Percentiles rank a stretch among this genome's conserved stretches.
Conservation (phyloP, 2,888 invertebrate species). For the Amiota communis region DNA sequence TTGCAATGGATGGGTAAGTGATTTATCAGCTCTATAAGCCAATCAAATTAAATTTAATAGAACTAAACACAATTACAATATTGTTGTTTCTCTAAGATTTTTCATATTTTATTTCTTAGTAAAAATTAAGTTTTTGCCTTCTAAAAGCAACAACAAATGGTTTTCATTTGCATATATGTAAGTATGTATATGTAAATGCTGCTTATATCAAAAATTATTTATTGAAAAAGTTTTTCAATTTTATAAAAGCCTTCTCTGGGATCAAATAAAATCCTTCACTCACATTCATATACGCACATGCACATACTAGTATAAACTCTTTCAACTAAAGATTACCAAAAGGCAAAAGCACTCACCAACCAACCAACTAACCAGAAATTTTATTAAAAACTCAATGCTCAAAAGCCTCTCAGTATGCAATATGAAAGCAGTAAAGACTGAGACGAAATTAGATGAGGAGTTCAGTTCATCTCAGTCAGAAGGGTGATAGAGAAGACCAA, state of each 20-base stretch:
- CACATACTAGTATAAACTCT: conserved; percentile 6
- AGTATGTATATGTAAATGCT: too few species aligned
- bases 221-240: conserved; percentile 72
- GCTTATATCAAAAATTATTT: conserved; percentile 39
- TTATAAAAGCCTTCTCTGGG: conserved; percentile 47
- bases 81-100: too few species aligned
- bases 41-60: too few species aligned
- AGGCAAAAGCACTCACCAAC: not conserved
- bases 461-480: too few species aligned
- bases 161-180: too few species aligned
- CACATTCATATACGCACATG: conserved; percentile 7
- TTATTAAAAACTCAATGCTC: conserved; percentile 50
- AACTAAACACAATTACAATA: too few species aligned
- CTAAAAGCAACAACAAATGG: too few species aligned
- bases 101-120: too few species aligned
- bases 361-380: conserved; percentile 36
- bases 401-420: conserved; percentile 1
- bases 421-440: not conserved
- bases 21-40: too few species aligned
- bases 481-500: not conserved
- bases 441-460: not conserved
- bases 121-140: too few species aligned
- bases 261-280: not conserved
- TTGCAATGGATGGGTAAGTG: too few species aligned
- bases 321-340: not conserved